Base-by-base conservation (phyloP, 2,888 invertebrate species). In the Machimus rusticus region DNA sequence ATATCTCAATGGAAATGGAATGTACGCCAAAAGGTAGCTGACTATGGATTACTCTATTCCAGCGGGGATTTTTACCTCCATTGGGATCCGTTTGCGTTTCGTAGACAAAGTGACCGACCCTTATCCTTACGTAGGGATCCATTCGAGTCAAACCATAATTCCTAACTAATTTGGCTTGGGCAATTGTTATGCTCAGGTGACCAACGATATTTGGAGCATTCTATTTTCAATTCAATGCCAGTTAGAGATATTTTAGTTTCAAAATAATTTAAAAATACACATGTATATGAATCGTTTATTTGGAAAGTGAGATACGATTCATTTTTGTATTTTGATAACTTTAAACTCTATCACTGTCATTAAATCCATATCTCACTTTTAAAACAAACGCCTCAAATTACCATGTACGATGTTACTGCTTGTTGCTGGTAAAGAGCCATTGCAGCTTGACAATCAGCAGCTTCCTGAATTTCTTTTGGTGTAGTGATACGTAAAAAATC, bases 51-150 rank as follows among this genome's bases (percentile, higher is more conserved):
- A 97, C 96, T 94, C 98, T 98, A 93, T 98, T 98, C 99, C 99
- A 99, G 89, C 96, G 94, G 4, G 99, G 99, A 90, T 96, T 98
- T 92, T 98, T 98, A 34, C 98, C 98, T 46, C 99, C 99, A 93
- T 97, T 99, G 88, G 97, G 95, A 92, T 97, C 97, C 0, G 99
- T 99, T 90, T 97, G 98, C 0, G 99, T 99, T 93, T 99, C 99
- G 93, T 98, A 98, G 87, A 98, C 96, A 90, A 96, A 96, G 92
- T 99, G 98, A 0, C 99, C 99, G 34, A 99, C 96, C 89, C 98
- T 95, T 87, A 99, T 93, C 87, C 99, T 94, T 46, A 97, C 98
- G 92, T 99, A 99, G 0, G 99, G 99, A 93, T 99, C 99, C 99
- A 99, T 99, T 88, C 98, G 95, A 0, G 98, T 97, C 91, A 99